phyloP scores from a whole-genome alignment of 2,113 vertebrate species.

The Gnathonemus echidnorhynchus region DNA sequence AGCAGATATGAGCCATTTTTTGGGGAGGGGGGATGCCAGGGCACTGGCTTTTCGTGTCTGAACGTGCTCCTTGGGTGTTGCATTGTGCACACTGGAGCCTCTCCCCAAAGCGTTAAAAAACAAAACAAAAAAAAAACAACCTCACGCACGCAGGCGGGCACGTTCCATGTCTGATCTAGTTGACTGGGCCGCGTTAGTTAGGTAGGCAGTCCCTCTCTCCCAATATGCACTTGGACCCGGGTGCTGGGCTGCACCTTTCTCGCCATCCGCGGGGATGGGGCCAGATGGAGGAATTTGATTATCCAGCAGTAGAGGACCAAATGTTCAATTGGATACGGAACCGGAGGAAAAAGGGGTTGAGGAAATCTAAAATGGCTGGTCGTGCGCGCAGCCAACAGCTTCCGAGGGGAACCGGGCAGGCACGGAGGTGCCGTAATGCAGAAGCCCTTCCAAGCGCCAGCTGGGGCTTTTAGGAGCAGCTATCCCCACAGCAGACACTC shows the following conservation, averaged over 20 bases:
- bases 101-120: neutral
- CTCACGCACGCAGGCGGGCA: conserved; percentile 1
- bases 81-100: neutral
- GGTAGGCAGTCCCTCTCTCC: conserved; percentile 82
- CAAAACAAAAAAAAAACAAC: neutral
- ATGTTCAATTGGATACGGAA: conserved; percentile 99
- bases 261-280: conserved; percentile 91
- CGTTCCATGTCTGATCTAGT: conserved; percentile 62
- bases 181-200: conserved; percentile 83
- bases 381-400: conserved; percentile 95
- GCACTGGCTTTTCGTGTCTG: neutral
- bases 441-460: conserved; percentile 99
- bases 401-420: conserved; percentile 96
- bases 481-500: conserved; percentile 98
- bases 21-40: neutral
- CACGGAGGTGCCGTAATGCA: conserved; percentile 99
- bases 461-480: conserved; percentile 99
- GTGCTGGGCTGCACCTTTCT: conserved; percentile 91
- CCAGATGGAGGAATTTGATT: conserved; percentile 99
- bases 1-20: neutral
- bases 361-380: conserved; percentile 99
- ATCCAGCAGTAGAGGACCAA: conserved; percentile 99
- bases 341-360: conserved; percentile 93
- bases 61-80: neutral
- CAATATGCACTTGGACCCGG: conserved; percentile 93